Percentiles rank a stretch among this genome's conserved stretches.
Evolutionary conservation across 2,797 vertebrate genomes (phyloP).

Genomic region (Scyliorhinus canicula): DNA sequence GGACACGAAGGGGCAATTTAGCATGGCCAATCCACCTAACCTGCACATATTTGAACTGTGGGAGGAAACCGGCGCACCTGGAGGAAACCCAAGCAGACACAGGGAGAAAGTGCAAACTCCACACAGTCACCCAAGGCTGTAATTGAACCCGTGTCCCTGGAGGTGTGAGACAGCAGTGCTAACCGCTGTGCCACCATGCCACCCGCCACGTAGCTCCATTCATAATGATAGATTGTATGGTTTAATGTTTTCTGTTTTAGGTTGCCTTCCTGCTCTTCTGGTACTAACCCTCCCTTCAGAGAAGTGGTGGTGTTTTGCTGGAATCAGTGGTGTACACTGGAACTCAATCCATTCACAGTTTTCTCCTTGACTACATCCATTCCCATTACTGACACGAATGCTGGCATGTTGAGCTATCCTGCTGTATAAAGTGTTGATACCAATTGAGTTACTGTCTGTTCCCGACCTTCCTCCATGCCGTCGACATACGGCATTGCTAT

Average conservation of each 20-base stretch:
- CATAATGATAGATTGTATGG: not conserved
- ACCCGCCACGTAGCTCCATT: too few species aligned
- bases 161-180: too few species aligned
- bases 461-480: not conserved
- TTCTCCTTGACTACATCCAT: not conserved
- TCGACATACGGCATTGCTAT: constrained; percentile 11
- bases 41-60: too few species aligned
- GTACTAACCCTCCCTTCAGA: not conserved
- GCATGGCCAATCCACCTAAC: too few species aligned
- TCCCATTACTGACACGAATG: not conserved
- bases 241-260: not conserved
- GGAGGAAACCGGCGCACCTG: too few species aligned
- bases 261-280: not conserved
- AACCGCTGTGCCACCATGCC: too few species aligned
- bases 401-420: constrained; percentile 14
- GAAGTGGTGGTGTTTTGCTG: not conserved
- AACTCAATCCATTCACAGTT: not conserved
- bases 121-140: too few species aligned
- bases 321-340: not conserved
- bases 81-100: too few species aligned
- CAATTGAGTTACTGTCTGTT: not conserved
- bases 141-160: too few species aligned
- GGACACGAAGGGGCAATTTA: too few species aligned
- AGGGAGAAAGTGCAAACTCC: too few species aligned
- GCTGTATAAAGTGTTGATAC: not conserved